Evolutionary conservation across 2,888 invertebrate species (phyloP).

Genomic region (Scaptomyza reducta): DNA sequence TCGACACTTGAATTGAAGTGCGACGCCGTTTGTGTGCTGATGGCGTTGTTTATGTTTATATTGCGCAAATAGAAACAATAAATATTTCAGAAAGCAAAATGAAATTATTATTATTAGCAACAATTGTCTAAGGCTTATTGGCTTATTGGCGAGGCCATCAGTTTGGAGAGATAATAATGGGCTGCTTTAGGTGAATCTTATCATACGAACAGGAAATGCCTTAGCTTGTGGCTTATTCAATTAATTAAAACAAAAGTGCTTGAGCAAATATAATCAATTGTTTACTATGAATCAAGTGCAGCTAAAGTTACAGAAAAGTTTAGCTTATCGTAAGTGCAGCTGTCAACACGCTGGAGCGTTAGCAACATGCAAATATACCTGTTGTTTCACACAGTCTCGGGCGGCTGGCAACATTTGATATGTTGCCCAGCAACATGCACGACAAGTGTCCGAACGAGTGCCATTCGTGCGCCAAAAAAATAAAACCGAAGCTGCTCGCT

Average conservation of each 20-base stretch:
- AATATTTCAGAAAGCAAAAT: conserved; percentile 62
- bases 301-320: neutral
- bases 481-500: conserved; percentile 30
- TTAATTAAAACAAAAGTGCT: conserved; percentile 51
- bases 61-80: conserved; percentile 66
- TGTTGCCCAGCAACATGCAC: conserved; percentile 54
- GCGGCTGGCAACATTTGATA: conserved; percentile 15
- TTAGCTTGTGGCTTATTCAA: conserved; percentile 54
- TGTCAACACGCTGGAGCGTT: conserved; percentile 4
- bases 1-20: conserved; percentile 59
- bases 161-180: conserved; percentile 10
- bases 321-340: conserved; percentile 43
- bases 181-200: conserved; percentile 40
- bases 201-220: conserved; percentile 44
- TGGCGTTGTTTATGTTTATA: conserved; percentile 39
- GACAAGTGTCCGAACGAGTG: conserved; percentile 26
- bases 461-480: conserved; percentile 28
- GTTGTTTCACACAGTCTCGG: conserved; percentile 29
- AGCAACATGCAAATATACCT: conserved; percentile 52
- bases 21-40: conserved; percentile 18
- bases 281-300: conserved; percentile 49
- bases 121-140: conserved; percentile 55
- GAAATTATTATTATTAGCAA: conserved; percentile 65
- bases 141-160: conserved; percentile 44
- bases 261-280: conserved; percentile 31